Conservation (phyloP, 64 coral and sea anemone genomes). For the Acropora tenuis region DNA sequence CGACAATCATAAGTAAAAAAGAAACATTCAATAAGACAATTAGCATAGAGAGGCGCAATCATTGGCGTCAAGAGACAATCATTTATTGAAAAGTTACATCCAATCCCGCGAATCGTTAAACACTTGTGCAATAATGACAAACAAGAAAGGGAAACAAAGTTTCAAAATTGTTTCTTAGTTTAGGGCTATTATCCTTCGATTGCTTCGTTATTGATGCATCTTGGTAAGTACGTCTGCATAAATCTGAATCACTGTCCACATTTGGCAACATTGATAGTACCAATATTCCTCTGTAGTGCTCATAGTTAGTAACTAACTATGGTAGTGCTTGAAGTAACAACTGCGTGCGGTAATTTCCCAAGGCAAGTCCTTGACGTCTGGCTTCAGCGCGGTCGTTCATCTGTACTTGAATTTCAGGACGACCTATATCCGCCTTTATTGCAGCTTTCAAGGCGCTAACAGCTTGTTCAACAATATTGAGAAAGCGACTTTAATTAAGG, state of each 20-base stretch:
- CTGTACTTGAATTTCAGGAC: too few species aligned
- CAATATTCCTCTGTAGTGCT: too few species aligned
- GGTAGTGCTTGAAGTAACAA: too few species aligned
- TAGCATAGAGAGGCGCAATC: slow-evolving; percentile 79
- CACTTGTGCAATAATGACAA: slow-evolving; percentile 78
- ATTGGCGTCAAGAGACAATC: slow-evolving; percentile 82
- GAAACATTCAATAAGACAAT: slow-evolving; percentile 70
- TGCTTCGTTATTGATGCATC: slow-evolving; percentile 65
- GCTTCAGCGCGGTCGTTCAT: too few species aligned
- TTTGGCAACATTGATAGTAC: too few species aligned
- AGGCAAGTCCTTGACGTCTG: too few species aligned
- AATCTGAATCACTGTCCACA: not conserved
- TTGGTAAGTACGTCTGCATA: slow-evolving; percentile 67
- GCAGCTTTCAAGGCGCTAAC: too few species aligned
- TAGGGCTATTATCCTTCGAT: slow-evolving; percentile 77
- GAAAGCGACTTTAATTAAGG: too few species aligned
- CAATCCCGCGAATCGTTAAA: slow-evolving; percentile 72
- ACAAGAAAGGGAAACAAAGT: slow-evolving; percentile 71
- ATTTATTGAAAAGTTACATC: slow-evolving; percentile 77
- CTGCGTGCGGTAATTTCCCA: too few species aligned
- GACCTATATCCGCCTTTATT: too few species aligned
- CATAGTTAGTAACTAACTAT: too few species aligned
- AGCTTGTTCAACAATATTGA: too few species aligned
- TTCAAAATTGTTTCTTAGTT: slow-evolving; percentile 79
- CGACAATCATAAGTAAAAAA: slow-evolving; percentile 62